Base-by-base conservation (phyloP, 2,797 vertebrate genomes). In the Aulostomus chinensis region DNA sequence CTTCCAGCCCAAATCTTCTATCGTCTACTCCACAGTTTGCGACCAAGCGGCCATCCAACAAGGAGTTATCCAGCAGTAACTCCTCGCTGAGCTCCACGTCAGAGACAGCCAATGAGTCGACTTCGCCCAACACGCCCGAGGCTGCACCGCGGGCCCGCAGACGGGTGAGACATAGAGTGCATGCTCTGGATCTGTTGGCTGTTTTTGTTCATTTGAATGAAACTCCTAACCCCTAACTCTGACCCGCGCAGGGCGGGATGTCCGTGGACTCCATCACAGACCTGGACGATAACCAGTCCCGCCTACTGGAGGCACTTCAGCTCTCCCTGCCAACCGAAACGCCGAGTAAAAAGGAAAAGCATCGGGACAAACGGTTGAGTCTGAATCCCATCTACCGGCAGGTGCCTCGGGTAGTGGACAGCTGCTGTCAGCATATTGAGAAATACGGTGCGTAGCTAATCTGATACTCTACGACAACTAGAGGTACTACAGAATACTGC, bases 201-300 rank as follows among this genome's bases (percentile, higher is more conserved):
- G n/a, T 13, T 9, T 17, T 10, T 2, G 32, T 47, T 25, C 2
- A 8, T 7, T 22, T 46, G 3, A 58, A 13, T 24, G 1, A 18
- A 41, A 20, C 20, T 12, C 34, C 1, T 9, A n/a, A n/a, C n/a
- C n/a, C n/a, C n/a, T n/a, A n/a, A n/a, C n/a, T 12, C 10, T 63
- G 80, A 0, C 67, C 73, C 80, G 74, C 9, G 1, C 86, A 98
- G 96, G 96, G 96, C 0, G 96, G 91, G 0, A 96, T 97, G 96
- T 98, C 96, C 10, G 96, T 98, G 82, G 96, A 98, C 83, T 97
- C 95, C 10, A 97, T 98, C 81, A 96, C 96, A 0, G 95, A 98
- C 86, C 91, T 98, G 75, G 95, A 98, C 17, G 94, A 97, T 86
- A 97, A 93, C 87, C 96, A 96, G 63, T 98, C 96, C 32, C 92